Evolutionary conservation across 2,888 invertebrate species (phyloP).

Genomic region (Anorthoa munda): DNA sequence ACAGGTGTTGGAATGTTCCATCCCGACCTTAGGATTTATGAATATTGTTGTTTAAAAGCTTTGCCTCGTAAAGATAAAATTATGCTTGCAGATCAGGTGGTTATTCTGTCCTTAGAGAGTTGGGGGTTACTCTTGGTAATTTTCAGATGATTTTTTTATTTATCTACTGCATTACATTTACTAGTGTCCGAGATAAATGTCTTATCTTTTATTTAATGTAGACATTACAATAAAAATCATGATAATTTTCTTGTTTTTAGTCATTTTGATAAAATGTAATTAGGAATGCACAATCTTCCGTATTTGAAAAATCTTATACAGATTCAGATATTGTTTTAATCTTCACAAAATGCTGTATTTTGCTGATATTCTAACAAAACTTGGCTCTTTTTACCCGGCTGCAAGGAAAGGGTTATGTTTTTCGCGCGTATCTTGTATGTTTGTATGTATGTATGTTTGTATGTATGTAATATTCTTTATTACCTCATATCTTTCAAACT

Average conservation of each 20-base stretch:
- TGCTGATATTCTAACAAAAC: not conserved
- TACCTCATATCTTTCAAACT: too few species aligned
- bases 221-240: not conserved
- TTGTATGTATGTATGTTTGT: too few species aligned
- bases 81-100: conserved; percentile 25
- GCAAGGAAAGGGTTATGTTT: too few species aligned
- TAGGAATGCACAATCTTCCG: too few species aligned
- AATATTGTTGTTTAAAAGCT: conserved; percentile 52
- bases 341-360: not conserved
- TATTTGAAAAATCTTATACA: not conserved
- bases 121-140: conserved; percentile 10
- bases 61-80: conserved; percentile 50
- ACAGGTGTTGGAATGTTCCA: conserved; percentile 38
- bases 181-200: not conserved
- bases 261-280: too few species aligned
- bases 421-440: too few species aligned
- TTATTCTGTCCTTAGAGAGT: conserved; percentile 1
- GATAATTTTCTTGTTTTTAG: not conserved
- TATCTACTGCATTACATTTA: not conserved
- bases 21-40: conserved; percentile 31
- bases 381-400: too few species aligned
- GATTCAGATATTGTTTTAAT: not conserved
- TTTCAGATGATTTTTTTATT: not conserved
- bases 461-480: too few species aligned
- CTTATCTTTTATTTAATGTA: not conserved